Evolutionary conservation across 1,140 invertebrate genomes (phyloP).

Genomic region (Delia radicum): DNA sequence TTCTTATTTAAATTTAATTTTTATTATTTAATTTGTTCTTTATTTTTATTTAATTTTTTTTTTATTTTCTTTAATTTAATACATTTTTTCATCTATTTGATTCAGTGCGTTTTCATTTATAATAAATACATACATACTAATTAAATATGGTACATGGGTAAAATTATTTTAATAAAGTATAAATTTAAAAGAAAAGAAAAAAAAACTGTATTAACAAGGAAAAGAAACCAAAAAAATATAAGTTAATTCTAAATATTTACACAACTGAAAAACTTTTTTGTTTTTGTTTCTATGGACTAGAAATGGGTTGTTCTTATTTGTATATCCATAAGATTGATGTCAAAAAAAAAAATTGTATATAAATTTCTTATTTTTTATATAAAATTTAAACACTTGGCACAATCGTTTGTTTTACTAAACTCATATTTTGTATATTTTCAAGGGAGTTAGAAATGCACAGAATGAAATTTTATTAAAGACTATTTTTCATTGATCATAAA

Average conservation of each 20-base stretch:
- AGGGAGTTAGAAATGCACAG: no score
- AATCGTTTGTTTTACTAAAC: no score
- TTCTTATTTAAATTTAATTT: slow-evolving; percentile 6
- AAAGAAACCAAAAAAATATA: not conserved
- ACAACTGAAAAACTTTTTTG: slow-evolving; percentile 32
- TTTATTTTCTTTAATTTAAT: slow-evolving; percentile 8
- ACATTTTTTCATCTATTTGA: slow-evolving; percentile 48
- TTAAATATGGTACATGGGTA: slow-evolving; percentile 3
- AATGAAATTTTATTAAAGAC: no score
- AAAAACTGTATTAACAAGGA: not conserved
- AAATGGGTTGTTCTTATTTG: not conserved
- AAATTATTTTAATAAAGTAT: not conserved
- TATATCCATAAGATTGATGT: slow-evolving; percentile 28
- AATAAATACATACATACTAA: slow-evolving; percentile 29
- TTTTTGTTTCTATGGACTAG: no score
- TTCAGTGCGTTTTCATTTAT: slow-evolving; percentile 52
- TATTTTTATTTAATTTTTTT: slow-evolving; percentile 9
- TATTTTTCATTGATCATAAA: no score
- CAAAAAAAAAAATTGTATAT: not conserved
- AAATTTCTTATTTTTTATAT: slow-evolving; percentile 9
- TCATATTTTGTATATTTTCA: no score
- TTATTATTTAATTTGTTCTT: slow-evolving; percentile 20
- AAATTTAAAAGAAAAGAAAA: no score
- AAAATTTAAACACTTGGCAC: slow-evolving; percentile 18
- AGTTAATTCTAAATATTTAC: slow-evolving; percentile 25